Conservation (phyloP, 2,888 invertebrate species). For the Trilocha varians region DNA sequence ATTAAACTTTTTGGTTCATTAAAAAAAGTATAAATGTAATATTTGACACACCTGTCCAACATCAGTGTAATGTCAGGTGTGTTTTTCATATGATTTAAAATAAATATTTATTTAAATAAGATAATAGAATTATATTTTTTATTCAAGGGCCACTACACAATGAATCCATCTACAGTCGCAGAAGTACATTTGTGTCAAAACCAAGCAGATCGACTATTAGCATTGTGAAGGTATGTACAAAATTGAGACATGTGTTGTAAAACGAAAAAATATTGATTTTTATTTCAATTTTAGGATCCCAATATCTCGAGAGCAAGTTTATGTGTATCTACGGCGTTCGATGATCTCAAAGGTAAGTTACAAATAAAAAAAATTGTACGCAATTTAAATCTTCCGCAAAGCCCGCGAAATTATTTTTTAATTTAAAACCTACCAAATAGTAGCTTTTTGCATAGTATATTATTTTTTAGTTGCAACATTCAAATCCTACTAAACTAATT, state of each 20-base stretch:
- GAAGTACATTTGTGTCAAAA: constrained; percentile 58
- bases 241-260: constrained; percentile 1
- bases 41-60: constrained; percentile 59
- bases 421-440: too few species aligned
- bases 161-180: constrained; percentile 61
- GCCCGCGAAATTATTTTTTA: too few species aligned
- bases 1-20: constrained; percentile 3
- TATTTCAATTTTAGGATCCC: constrained; percentile 40
- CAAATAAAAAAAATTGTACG: constrained; percentile 1
- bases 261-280: background rate
- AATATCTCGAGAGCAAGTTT: constrained; percentile 43
- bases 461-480: constrained; percentile 17
- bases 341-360: constrained; percentile 47
- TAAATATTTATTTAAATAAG: constrained; percentile 11
- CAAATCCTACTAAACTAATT: constrained; percentile 2
- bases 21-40: constrained; percentile 9
- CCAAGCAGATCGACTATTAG: constrained; percentile 54
- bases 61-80: constrained; percentile 71
- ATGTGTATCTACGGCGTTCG: constrained; percentile 38
- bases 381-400: too few species aligned
- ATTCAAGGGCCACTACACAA: constrained; percentile 59
- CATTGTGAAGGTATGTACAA: constrained; percentile 50
- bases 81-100: constrained; percentile 23
- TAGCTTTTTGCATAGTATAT: constrained; percentile 11
- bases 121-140: constrained; percentile 11